These are phyloP conservation scores for Idaea dimidiata DNA, from an alignment of 2,888 invertebrate species.

Conservation along the genomic window DNA sequence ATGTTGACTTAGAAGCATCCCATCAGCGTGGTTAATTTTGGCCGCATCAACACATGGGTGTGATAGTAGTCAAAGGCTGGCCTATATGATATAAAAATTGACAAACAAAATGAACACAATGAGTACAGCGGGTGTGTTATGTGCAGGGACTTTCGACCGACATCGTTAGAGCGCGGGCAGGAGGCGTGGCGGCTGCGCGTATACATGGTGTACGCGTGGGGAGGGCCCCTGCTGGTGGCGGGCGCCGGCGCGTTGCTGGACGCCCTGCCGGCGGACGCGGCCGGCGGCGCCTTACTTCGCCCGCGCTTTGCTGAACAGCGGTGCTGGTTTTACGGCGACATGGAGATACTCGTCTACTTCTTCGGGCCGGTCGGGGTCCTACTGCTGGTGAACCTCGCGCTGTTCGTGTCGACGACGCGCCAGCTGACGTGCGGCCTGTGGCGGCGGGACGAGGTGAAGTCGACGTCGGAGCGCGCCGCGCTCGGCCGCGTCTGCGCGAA, in stretches of 20 bases:
- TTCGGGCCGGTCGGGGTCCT: slow-evolving; percentile 91
- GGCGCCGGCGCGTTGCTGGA: slow-evolving; percentile 88
- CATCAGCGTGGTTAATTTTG: no score
- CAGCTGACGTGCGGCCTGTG: slow-evolving; percentile 93
- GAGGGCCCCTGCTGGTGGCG: slow-evolving; percentile 88
- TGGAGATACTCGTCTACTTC: slow-evolving; percentile 91
- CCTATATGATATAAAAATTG: no score
- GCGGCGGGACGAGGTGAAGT: slow-evolving; percentile 93
- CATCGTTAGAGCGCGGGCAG: slow-evolving; percentile 91
- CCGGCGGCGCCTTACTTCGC: slow-evolving; percentile 82
- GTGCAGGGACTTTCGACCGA: slow-evolving; percentile 89
- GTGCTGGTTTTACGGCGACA: slow-evolving; percentile 93
- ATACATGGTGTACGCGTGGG: slow-evolving; percentile 93
- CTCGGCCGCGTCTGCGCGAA: slow-evolving; percentile 92
- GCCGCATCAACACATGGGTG: no score
- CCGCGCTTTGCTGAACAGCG: slow-evolving; percentile 89
- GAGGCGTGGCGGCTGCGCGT: slow-evolving; percentile 89
- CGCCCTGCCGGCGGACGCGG: slow-evolving; percentile 79
- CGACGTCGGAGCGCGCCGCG: slow-evolving; percentile 86
- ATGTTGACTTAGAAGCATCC: no score
- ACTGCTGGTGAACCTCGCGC: slow-evolving; percentile 87
- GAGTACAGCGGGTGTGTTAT: neutral
- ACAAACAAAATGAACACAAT: no score
- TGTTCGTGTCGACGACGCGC: slow-evolving; percentile 90
- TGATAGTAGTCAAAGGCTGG: no score